A percentile compares a stretch with the other conserved stretches of the same genome.
Conservation (phyloP, 2,888 invertebrate genomes). For the Diarsia brunnea region DNA sequence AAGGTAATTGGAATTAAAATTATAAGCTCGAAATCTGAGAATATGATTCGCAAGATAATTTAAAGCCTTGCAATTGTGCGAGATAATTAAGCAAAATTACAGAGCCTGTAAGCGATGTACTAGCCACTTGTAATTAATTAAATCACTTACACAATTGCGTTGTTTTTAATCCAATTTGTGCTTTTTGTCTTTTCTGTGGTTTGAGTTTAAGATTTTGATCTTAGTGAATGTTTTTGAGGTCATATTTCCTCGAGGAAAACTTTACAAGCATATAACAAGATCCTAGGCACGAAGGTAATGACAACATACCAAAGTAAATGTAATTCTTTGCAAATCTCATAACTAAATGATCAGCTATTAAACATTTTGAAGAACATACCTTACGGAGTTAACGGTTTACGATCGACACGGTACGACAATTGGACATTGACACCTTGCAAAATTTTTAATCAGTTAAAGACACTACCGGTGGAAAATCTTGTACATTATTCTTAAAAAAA, state of each 20-base stretch:
- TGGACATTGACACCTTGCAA: slow-evolving; percentile 66
- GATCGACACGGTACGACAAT: slow-evolving; percentile 60
- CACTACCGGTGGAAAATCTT: slow-evolving; percentile 61
- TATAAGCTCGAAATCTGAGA: slow-evolving; percentile 57
- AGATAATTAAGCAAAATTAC: slow-evolving; percentile 58
- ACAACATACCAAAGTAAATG: slow-evolving; percentile 33
- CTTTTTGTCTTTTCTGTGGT: slow-evolving; percentile 12
- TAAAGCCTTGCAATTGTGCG: slow-evolving; percentile 39
- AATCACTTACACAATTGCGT: slow-evolving; percentile 27
- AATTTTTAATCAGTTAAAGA: slow-evolving; percentile 67
- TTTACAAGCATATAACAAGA: background rate
- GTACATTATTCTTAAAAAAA: slow-evolving; percentile 72
- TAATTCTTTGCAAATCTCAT: slow-evolving; percentile 41
- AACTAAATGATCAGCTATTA: slow-evolving; percentile 40
- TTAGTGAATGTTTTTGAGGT: background rate
- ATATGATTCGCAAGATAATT: slow-evolving; percentile 45
- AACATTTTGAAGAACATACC: slow-evolving; percentile 42
- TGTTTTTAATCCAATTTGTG: slow-evolving; percentile 25
- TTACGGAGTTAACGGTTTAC: slow-evolving; percentile 52
- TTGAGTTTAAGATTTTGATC: slow-evolving; percentile 8
- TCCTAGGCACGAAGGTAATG: slow-evolving; percentile 1
- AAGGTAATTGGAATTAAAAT: slow-evolving; percentile 59
- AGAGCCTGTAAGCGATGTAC: slow-evolving; percentile 41
- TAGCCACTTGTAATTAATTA: slow-evolving; percentile 46
- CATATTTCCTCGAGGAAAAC: slow-evolving; percentile 39